A percentile compares a stretch with the other conserved stretches of the same genome.
phyloP scores from a whole-genome alignment of 2,113 vertebrate species.

The Tympanuchus pallidicinctus region DNA sequence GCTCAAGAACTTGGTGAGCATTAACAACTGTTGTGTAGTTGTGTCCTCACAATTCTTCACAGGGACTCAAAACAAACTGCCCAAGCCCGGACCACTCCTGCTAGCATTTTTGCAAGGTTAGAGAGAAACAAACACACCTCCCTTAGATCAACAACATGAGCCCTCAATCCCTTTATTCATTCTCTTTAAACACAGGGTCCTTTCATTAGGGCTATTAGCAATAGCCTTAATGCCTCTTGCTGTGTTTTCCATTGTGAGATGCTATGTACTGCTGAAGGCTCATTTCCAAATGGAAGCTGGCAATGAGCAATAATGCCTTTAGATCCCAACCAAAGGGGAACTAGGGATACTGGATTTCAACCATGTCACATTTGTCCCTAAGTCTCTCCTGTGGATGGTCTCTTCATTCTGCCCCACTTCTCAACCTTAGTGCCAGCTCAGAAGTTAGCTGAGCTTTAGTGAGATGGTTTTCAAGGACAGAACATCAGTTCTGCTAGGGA shows the following conservation, averaged over 20 bases:
- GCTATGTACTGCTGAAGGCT: not conserved
- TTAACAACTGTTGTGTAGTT: not conserved
- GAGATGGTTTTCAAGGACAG: fast-evolving
- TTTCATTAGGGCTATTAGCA: not conserved
- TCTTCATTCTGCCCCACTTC: not conserved
- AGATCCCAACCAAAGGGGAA: not conserved
- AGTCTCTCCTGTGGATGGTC: not conserved
- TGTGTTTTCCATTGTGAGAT: not conserved
- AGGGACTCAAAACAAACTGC: not conserved
- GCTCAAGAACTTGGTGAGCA: fast-evolving
- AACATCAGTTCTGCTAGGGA: not conserved
- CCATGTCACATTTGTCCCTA: fast-evolving
- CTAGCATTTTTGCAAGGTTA: not conserved
- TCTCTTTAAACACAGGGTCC: not conserved
- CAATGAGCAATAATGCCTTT: not conserved
- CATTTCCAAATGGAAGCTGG: not conserved
- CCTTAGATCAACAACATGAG: not conserved
- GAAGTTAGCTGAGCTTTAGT: not conserved
- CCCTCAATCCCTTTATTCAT: not conserved
- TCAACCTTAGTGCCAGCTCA: not conserved
- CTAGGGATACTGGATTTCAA: not conserved
- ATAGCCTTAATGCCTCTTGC: not conserved
- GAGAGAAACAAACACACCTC: slow-evolving; percentile 4
- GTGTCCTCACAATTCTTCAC: not conserved
- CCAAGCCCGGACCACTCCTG: not conserved